phyloP scores from a whole-genome alignment of 1,140 invertebrate genomes.

The Marisa cornuarietis region DNA sequence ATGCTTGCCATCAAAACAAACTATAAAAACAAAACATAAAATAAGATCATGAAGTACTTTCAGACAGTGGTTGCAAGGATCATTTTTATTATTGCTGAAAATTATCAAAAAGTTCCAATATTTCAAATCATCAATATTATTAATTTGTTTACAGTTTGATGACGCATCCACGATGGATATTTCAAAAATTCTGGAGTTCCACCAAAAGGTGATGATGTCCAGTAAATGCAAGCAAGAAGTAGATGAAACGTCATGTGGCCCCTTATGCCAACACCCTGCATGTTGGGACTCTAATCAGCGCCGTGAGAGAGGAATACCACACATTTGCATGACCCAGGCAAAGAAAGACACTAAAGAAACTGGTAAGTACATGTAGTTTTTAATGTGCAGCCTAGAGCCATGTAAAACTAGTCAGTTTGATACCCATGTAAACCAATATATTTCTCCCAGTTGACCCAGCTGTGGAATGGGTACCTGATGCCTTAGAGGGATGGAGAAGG shows the following conservation, averaged over 20 bases:
- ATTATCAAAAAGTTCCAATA: no score
- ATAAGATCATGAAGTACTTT: no score
- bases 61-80: no score
- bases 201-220: conserved; percentile 24
- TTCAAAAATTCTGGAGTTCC: conserved; percentile 19
- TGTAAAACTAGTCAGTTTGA: no score
- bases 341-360: background rate
- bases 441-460: no score
- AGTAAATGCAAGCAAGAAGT: conserved; percentile 2
- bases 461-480: no score
- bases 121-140: background rate
- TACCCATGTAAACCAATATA: no score
- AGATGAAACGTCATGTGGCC: conserved; percentile 55
- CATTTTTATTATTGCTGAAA: no score
- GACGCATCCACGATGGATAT: conserved; percentile 7
- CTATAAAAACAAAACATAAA: no score
- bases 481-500: no score
- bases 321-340: background rate
- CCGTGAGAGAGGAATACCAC: conserved; percentile 47
- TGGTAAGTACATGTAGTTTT: conserved; percentile 11
- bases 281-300: conserved; percentile 55
- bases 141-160: conserved; percentile 1
- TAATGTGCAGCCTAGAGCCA: no score
- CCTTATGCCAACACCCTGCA: conserved; percentile 57
- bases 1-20: no score